Conservation (phyloP, 2,113 vertebrate genomes). For the Ceyx cyanopectus region DNA sequence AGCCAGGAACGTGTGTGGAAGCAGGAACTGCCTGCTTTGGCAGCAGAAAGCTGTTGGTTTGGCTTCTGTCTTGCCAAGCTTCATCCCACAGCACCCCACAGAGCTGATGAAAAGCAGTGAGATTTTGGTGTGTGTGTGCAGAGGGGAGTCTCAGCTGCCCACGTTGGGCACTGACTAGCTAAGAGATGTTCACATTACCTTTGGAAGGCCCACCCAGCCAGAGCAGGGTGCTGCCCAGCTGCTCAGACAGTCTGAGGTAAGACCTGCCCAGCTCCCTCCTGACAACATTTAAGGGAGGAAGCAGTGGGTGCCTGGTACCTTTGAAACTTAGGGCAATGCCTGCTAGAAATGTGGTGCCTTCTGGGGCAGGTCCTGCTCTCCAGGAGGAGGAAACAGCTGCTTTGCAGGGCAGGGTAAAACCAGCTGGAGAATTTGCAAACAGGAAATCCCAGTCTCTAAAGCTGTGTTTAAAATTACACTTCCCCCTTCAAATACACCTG, state of each 20-base stretch:
- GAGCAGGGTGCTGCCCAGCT: not conserved
- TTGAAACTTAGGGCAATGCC: not conserved
- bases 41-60: not conserved
- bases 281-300: fast-evolving
- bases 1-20: not conserved
- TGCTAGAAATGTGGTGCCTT: fast-evolving
- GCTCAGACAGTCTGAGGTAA: not conserved
- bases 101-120: not conserved
- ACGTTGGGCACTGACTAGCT: fast-evolving
- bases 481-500: not conserved
- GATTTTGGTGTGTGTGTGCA: not conserved
- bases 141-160: not conserved
- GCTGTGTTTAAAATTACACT: not conserved
- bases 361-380: not conserved
- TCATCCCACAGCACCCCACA: not conserved
- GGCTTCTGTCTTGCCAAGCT: not conserved
- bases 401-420: not conserved
- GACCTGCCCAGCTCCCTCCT: not conserved
- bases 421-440: not conserved
- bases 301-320: not conserved
- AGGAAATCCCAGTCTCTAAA: not conserved
- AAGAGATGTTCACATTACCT: not conserved
- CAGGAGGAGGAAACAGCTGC: not conserved
- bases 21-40: not conserved
- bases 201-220: not conserved